These are phyloP conservation scores for Cephalotes varians DNA, from an alignment of 2,888 invertebrate species.

Conservation along the genomic window DNA sequence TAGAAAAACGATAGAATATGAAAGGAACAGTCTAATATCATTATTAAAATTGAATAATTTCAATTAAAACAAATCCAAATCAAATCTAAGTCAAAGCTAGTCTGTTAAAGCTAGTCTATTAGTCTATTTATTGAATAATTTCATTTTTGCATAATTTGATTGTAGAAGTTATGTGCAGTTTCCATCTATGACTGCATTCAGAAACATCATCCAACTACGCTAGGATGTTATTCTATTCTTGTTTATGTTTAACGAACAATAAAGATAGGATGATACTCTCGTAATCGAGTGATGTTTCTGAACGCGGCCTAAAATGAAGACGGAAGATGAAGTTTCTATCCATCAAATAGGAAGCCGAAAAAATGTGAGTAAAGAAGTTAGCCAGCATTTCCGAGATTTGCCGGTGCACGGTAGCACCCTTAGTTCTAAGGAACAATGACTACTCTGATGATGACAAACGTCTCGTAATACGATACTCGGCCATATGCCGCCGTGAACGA, in stretches of 20 bases:
- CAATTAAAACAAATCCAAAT: too few relatives aligned
- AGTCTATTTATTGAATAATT: constrained; percentile 11
- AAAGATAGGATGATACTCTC: too few relatives aligned
- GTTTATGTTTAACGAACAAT: too few relatives aligned
- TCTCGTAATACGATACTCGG: constrained; percentile 83
- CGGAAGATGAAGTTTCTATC: background rate
- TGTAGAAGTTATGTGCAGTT: background rate
- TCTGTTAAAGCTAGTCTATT: too few relatives aligned
- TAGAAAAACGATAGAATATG: background rate
- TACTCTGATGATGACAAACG: constrained; percentile 85
- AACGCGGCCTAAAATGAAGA: too few relatives aligned
- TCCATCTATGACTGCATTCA: too few relatives aligned
- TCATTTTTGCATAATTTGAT: background rate
- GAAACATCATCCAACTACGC: too few relatives aligned
- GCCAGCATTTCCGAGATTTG: constrained; percentile 76
- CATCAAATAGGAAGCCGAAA: constrained; percentile 35
- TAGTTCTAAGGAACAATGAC: constrained; percentile 81
- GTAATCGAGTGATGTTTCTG: too few relatives aligned
- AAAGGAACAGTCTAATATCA: background rate
- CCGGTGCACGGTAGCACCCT: constrained; percentile 71
- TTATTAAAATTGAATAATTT: constrained; percentile 1
- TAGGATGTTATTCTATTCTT: too few relatives aligned
- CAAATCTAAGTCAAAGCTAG: too few relatives aligned
- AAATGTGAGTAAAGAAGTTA: constrained; percentile 67
- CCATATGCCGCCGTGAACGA: constrained; percentile 82